These are phyloP conservation scores for Plutomurus gul DNA, from an alignment of 1,140 invertebrate genomes.

Conservation along the genomic window DNA sequence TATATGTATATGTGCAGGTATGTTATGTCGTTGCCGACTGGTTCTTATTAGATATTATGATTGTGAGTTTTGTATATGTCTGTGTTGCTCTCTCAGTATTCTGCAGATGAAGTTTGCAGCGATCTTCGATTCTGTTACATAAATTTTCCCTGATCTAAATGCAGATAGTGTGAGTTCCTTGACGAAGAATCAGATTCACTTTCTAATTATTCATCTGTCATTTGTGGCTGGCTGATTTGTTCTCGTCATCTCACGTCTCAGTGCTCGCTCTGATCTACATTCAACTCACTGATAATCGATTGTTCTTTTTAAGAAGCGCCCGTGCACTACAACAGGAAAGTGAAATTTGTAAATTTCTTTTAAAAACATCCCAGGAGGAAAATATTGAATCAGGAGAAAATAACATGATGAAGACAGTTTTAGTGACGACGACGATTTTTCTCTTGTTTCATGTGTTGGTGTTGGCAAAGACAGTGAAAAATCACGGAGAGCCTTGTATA, in stretches of 20 bases:
- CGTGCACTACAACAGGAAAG: too few species aligned
- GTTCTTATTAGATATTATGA: too few species aligned
- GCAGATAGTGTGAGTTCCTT: conserved; percentile 20
- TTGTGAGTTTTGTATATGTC: too few species aligned
- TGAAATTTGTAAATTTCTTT: not conserved
- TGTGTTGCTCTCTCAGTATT: too few species aligned
- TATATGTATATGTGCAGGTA: too few species aligned
- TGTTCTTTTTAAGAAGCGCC: too few species aligned
- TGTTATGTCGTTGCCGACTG: too few species aligned
- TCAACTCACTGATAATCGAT: not conserved
- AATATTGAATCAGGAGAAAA: too few species aligned
- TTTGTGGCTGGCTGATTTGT: not conserved
- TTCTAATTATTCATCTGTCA: conserved; percentile 34
- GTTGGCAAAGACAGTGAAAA: not conserved
- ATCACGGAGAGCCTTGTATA: conserved; percentile 25
- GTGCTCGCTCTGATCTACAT: not conserved
- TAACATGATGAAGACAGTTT: not conserved
- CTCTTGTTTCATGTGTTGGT: not conserved
- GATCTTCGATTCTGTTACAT: not conserved
- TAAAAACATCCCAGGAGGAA: too few species aligned
- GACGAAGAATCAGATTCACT: conserved; percentile 23
- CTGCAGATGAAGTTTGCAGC: not conserved
- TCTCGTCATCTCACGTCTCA: not conserved
- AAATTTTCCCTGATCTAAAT: conserved; percentile 21
- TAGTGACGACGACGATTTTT: not conserved